Conservation (phyloP, 2,797 vertebrate species). For the Trachurus trachurus region DNA sequence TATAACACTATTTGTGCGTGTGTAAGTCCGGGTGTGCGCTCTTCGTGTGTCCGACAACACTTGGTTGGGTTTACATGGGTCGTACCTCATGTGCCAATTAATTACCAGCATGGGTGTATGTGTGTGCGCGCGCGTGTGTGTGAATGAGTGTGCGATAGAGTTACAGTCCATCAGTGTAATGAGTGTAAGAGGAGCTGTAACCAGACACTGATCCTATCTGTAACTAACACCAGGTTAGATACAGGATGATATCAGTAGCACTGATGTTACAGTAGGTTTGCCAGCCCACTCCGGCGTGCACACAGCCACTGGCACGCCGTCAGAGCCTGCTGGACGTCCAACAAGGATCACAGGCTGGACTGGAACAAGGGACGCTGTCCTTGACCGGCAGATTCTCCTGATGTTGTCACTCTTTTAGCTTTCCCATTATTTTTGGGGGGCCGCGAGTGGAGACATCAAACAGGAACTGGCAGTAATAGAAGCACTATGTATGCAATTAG, state of each 20-base stretch:
- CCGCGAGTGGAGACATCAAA: neutral
- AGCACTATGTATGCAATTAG: neutral
- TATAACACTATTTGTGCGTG: conserved; percentile 2
- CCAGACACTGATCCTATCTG: conserved; percentile 64
- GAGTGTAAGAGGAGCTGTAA: conserved; percentile 69
- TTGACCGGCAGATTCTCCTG: neutral
- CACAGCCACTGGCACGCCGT: neutral
- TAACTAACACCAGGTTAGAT: conserved; percentile 76
- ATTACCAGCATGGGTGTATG: conserved; percentile 59
- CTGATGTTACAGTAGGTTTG: neutral
- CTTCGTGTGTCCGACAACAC: conserved; percentile 39
- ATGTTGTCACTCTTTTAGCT: neutral
- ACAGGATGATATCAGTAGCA: conserved; percentile 22
- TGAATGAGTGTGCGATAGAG: conserved; percentile 45
- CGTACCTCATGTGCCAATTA: conserved; percentile 71
- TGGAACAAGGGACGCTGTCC: neutral
- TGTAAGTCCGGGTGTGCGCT: neutral
- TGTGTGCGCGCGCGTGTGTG: conserved; percentile 22
- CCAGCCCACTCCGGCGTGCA: neutral
- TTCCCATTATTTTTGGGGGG: neutral
- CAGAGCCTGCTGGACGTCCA: conserved; percentile 4
- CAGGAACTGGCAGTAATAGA: neutral
- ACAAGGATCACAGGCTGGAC: neutral
- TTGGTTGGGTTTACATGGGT: conserved; percentile 58
- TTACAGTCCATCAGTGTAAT: conserved; percentile 80